phyloP scores from a whole-genome alignment of 2,888 invertebrate species.

The Serripes groenlandicus region DNA sequence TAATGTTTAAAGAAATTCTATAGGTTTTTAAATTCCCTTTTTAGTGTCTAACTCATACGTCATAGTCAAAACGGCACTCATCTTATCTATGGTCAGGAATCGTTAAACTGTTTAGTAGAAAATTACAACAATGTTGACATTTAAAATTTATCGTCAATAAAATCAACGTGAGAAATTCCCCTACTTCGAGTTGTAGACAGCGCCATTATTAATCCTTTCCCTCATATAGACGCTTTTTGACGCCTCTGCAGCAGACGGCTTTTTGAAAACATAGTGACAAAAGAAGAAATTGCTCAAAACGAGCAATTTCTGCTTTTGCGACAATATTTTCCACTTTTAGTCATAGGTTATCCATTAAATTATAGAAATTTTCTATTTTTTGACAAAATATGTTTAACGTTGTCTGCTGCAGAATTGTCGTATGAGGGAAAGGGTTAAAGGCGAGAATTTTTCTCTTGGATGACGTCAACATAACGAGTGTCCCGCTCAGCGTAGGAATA shows the following conservation, averaged over 20 bases:
- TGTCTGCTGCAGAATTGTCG: no score
- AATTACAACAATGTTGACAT: not conserved
- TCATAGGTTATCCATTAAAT: no score
- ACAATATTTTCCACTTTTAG: not conserved
- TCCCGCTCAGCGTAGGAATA: constrained; percentile 7
- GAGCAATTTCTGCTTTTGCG: not conserved
- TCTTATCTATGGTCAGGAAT: not conserved
- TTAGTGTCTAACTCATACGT: not conserved
- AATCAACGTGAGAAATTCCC: not conserved
- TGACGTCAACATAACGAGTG: not conserved
- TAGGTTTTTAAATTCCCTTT: not conserved
- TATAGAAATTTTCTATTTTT: no score
- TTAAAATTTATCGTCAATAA: not conserved
- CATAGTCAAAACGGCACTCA: not conserved
- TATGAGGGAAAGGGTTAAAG: not conserved
- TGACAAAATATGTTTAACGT: no score
- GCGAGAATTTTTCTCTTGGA: not conserved
- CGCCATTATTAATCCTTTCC: not conserved
- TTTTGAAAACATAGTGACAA: no score
- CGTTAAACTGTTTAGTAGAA: not conserved
- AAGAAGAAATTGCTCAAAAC: no score
- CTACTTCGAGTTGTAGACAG: not conserved
- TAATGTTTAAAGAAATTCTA: no score
- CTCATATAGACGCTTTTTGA: not conserved
- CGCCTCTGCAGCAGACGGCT: no score